These are phyloP conservation scores for Eupeodes latifasciatus DNA, from an alignment of 2,888 invertebrate species.

Conservation along the genomic window DNA sequence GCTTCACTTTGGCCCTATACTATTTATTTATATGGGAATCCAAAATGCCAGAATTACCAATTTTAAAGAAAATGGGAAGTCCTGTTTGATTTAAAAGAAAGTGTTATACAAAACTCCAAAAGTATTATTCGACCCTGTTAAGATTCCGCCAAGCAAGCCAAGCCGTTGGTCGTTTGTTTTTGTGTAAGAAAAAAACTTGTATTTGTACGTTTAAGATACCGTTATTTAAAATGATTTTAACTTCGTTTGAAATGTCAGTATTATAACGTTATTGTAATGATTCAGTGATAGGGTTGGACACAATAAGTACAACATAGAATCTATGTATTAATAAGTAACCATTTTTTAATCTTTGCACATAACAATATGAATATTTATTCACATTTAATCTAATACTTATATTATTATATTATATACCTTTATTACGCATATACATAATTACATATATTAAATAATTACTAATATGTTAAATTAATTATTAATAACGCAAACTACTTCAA, in stretches of 20 bases:
- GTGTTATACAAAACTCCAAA: slow-evolving; percentile 2
- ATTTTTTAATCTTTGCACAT: background rate
- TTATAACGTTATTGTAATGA: background rate
- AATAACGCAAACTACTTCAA: too few species aligned
- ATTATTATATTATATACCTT: background rate
- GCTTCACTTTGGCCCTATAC: slow-evolving; percentile 81
- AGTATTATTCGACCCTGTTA: slow-evolving; percentile 28
- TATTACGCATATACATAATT: background rate
- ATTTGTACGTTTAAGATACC: background rate
- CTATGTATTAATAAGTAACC: background rate
- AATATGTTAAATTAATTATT: too few species aligned
- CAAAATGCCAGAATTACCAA: slow-evolving; percentile 82
- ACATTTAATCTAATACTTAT: background rate
- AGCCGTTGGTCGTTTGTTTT: background rate
- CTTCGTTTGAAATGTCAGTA: too few species aligned
- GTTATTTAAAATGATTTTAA: too few species aligned
- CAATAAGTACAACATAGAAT: background rate
- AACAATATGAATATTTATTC: slow-evolving; percentile 1
- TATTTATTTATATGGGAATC: slow-evolving; percentile 83
- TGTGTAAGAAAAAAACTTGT: background rate
- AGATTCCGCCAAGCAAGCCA: background rate
- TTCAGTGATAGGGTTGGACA: background rate
- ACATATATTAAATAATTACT: too few species aligned
- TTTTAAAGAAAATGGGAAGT: slow-evolving; percentile 78
- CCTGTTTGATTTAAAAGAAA: background rate